Evolutionary conservation across 2,888 invertebrate species (phyloP).

Genomic region (Cryptus viduatorius): DNA sequence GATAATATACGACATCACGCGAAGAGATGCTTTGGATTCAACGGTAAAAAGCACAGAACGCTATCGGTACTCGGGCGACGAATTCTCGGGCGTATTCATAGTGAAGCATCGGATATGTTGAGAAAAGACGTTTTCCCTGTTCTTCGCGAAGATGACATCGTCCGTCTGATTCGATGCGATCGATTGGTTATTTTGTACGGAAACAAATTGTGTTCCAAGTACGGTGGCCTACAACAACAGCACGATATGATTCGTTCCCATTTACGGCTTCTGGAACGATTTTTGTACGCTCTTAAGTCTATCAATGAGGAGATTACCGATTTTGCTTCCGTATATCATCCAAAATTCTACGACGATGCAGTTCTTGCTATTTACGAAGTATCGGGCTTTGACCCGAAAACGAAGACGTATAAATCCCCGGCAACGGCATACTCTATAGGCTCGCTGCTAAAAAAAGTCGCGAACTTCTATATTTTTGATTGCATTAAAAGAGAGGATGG

Average conservation of each 20-base stretch:
- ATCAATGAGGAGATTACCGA: constrained; percentile 39
- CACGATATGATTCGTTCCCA: constrained; percentile 59
- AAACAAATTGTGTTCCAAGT: constrained; percentile 31
- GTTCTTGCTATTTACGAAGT: constrained; percentile 41
- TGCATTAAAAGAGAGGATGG: constrained; percentile 29
- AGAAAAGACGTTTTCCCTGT: constrained; percentile 64
- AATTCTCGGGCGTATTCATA: constrained; percentile 63
- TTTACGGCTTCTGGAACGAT: constrained; percentile 47
- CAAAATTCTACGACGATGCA: constrained; percentile 38
- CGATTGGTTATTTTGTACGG: constrained; percentile 60
- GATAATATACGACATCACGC: constrained; percentile 66
- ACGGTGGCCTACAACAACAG: constrained; percentile 47
- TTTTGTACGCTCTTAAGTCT: constrained; percentile 21
- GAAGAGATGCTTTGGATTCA: constrained; percentile 53
- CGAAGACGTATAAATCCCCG: constrained; percentile 22
- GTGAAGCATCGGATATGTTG: constrained; percentile 54
- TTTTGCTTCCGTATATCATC: constrained; percentile 48
- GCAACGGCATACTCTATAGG: constrained; percentile 39
- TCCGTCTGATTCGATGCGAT: constrained; percentile 64
- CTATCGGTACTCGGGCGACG: constrained; percentile 33
- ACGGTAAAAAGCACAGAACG: constrained; percentile 7
- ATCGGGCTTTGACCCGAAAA: constrained; percentile 18
- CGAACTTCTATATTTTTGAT: constrained; percentile 4
- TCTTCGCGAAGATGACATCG: constrained; percentile 60
- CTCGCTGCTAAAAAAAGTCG: constrained; percentile 46